Base-by-base conservation (phyloP, 2,888 invertebrate species). In the Callinectes sapidus region DNA sequence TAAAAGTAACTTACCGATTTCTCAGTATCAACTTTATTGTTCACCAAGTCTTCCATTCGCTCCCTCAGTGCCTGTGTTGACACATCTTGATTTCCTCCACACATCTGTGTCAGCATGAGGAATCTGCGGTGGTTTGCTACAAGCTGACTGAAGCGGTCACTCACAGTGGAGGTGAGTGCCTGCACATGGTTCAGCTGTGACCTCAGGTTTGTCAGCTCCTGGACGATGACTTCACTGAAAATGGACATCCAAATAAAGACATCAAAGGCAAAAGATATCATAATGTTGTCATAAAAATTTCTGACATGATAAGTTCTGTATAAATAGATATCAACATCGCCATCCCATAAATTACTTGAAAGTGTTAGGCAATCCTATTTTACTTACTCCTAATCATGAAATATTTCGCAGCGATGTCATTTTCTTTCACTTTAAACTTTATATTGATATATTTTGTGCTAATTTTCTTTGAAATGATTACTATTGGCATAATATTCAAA, bases 41-140 rank as follows among this genome's bases (percentile, higher is more conserved):
- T 93, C 18, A 94, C 94, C 1, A 94, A 89, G 91, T 94, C 94
- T 54, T 94, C 94, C 32, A 94, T 88, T 5, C 89, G 54, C 71
- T 94, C 94, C 87, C 94, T 61, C 18, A 94, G 92, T 16, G 92
- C 86, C 42, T 92, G 93, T 28, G 92, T 81, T 16, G 85, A 66
- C 16, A 77, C 61, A 14, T 91, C 93, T 77, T 93, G 93, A n/a
- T 89, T 89, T 16, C 91, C 93, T 23, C 91, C 94, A 55, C 92
- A 92, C 92, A 94, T 92, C 91, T 94, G 94, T 13, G 91, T 92
- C 39, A 94, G 55, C 94, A 92, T 93, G 32, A 94, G 91, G 87
- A 94, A 94, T 35, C 94, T 90, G 28, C 94, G 66, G 87, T 94
- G 94, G 54, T 94, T 93, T 23, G 94, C 93, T 0, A 94, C 94